A percentile compares a stretch with the other conserved stretches of the same genome.
These are phyloP conservation scores for Hydrozoanthus tunicans DNA, from an alignment of 64 coral and sea anemone species.

Conservation along the genomic window DNA sequence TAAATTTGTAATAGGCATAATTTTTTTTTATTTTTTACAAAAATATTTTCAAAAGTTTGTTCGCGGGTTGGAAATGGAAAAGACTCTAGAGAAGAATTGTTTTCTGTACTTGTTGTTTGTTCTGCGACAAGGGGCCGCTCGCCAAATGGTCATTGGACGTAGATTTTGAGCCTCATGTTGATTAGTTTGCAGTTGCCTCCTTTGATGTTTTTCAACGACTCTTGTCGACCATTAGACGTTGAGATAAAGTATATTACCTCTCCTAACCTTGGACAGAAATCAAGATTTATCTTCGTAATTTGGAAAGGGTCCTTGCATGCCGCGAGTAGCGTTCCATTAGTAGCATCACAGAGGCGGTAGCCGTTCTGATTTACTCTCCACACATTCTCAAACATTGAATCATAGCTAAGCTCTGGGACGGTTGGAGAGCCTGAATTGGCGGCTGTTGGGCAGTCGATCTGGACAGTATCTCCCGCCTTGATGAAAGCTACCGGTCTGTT, in stretches of 20 bases:
- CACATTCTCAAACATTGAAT: conserved; percentile 43
- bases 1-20: no score
- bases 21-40: no score
- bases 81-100: not conserved
- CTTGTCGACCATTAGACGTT: conserved; percentile 36
- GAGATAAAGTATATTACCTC: conserved; percentile 38
- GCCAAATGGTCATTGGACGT: not conserved
- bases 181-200: conserved; percentile 22
- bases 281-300: not conserved
- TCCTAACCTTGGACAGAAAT: conserved; percentile 11
- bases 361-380: conserved; percentile 15
- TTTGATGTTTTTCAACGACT: conserved; percentile 15
- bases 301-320: conserved; percentile 19
- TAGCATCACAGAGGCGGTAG: conserved; percentile 23
- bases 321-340: conserved; percentile 7
- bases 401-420: conserved; percentile 9
- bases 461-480: conserved; percentile 35
- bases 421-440: not conserved
- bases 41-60: not conserved
- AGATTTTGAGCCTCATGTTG: conserved; percentile 33
- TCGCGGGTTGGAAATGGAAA: not conserved
- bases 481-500: conserved; percentile 21
- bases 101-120: not conserved
- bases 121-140: not conserved
- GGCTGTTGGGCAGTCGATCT: not conserved